Conservation (phyloP, 2,888 invertebrate genomes). For the Ceraclea dissimilis region DNA sequence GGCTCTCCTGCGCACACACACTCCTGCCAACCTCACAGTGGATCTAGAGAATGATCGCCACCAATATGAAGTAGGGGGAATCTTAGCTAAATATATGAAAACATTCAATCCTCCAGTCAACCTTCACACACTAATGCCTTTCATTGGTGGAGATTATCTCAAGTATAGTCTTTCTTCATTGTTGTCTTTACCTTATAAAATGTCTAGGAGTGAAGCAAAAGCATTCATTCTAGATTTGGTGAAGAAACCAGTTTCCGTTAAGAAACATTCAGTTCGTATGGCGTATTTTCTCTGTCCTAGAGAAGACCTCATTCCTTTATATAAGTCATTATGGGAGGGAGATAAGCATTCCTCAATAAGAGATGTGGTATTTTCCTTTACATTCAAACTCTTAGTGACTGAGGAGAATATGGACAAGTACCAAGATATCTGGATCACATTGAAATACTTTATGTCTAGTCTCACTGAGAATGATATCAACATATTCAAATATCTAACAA, state of each 20-base stretch:
- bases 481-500: conserved; percentile 12
- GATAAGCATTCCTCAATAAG: conserved; percentile 19
- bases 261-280: conserved; percentile 32
- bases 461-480: conserved; percentile 15
- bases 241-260: conserved; percentile 28
- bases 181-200: conserved; percentile 26
- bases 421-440: conserved; percentile 7
- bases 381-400: conserved; percentile 7
- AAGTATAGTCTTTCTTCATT: conserved; percentile 23
- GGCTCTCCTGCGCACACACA: conserved; percentile 26
- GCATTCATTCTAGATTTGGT: conserved; percentile 27
- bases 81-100: conserved; percentile 24
- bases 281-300: conserved; percentile 26
- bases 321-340: conserved; percentile 12
- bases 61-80: neutral
- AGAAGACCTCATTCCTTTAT: conserved; percentile 22
- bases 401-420: conserved; percentile 5
- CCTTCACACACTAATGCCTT: conserved; percentile 23
- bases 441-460: conserved; percentile 11
- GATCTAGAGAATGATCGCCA: conserved; percentile 21
- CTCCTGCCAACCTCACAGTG: conserved; percentile 26
- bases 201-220: conserved; percentile 25
- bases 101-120: conserved; percentile 31
- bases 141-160: conserved; percentile 29
- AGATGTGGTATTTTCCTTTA: conserved; percentile 18